Base-by-base conservation (phyloP, 2,113 vertebrate genomes). In the Austrofundulus limnaeus region DNA sequence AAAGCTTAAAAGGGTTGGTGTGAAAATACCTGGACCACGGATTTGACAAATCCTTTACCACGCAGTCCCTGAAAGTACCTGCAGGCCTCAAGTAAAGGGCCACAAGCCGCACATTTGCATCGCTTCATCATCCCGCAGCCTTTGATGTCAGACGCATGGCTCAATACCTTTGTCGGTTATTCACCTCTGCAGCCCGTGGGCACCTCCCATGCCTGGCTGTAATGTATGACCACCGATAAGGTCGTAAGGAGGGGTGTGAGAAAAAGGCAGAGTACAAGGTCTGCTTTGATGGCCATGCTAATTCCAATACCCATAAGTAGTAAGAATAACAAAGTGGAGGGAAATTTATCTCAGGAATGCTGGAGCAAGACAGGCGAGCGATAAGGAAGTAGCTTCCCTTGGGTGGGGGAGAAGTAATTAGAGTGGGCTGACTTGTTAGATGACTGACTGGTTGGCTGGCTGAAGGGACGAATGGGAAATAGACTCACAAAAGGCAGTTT, bases 321-420 rank as follows among this genome's bases (percentile, higher is more conserved):
- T 84, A 88, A 83, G 85, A 88, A 90, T 87, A 90, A 90, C 89
- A 89, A 85, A 90, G 88, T 85, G 86, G 70, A 50, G 66, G 77
- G 20, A 81, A 86, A 86, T 88, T 90, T 88, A 92, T 90, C 88
- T 90, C 56, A 85, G 88, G 90, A 89, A 92, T 90, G 88, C 76
- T 55, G 75, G 81, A 86, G 82, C 82, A 83, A 86, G 85, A 89
- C 80, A 68, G 73, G 69, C 66, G 12, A 54, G 71, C 85, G 90
- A 92, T 90, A 92, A 91, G 84, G 78, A 84, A 79, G 79, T 75
- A 63, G 80, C 82, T 85, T 89, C 81, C 82, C 87, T 54, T 86
- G 84, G 84, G 88, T 80, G 87, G 84, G 81, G 83, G 87, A 85
- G 85, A 80, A 75, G 84, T 84, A 88, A 89, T 89, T 87, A 88